Base-by-base conservation (phyloP, 2,113 vertebrate species). In the Mystacornis crossleyi region DNA sequence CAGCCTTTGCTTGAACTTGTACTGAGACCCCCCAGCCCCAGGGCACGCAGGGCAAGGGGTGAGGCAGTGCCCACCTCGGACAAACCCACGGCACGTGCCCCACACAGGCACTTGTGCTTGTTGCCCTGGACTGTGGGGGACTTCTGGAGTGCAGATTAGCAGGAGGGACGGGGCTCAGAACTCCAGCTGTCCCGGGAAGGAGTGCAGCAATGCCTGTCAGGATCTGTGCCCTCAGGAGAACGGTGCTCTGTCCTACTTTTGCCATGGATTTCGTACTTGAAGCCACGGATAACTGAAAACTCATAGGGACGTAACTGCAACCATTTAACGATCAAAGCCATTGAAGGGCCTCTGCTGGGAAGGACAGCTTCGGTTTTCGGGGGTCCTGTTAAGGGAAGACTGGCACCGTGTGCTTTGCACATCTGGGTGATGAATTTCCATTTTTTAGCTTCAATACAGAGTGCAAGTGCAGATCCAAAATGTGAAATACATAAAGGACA, bases 391-490 rank as follows among this genome's bases (percentile, higher is more conserved):
- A 57, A 75, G 29, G 53, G 40, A 92, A 88, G 58, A 53, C 19
- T 53, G 65, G 40, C 28, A 65, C 17, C 4, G 0, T 48, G 54
- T 51, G 51, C 80, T 12, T 29, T 87, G 78, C n/a, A 87, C 81
- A 72, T 53, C 40, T 72, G 36, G 15, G 29, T 70, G 58, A 77
- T 73, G 38, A 20, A 88, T 45, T 38, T 70, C 23, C 57, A 15
- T 0, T 38, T 83, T 89, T 78, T 60, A 24, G 45, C 53, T 73
- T 72, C 36, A 90, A 55, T 61, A 28, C 19, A 57, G 42, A 2
- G 13, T 65, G 34, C 28, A 72, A 93, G 31, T 17, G 10, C 45
- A 57, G 29, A 73, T 42, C 42, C 71, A 65, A 92, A 96, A 90
- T 51, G 23, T 2, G 3, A 88, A 96, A 83, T 33, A 65, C 40